phyloP scores from a whole-genome alignment of 2,888 invertebrate species.

The Blastobasis adustella region DNA sequence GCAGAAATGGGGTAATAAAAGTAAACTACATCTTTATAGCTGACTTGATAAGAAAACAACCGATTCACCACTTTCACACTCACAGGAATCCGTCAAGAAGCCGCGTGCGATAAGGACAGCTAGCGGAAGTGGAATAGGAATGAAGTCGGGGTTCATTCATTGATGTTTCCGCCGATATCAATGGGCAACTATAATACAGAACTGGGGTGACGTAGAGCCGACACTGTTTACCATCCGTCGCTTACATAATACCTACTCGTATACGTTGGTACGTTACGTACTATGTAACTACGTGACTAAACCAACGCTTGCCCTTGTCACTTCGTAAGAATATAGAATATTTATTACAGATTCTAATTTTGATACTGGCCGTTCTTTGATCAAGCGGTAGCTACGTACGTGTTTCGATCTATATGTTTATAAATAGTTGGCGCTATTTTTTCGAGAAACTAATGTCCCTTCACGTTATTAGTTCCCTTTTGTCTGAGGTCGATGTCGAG shows the following conservation, averaged over 20 bases:
- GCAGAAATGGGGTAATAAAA: background rate
- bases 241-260: no score
- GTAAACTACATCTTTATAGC: slow-evolving; percentile 7
- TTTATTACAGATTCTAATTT: no score
- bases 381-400: no score
- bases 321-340: no score
- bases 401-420: no score
- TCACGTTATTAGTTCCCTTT: slow-evolving; percentile 13
- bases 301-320: no score
- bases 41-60: slow-evolving; percentile 20
- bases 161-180: slow-evolving; percentile 48
- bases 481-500: slow-evolving; percentile 15
- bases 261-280: no score
- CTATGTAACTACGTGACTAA: no score
- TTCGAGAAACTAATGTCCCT: background rate
- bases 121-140: slow-evolving; percentile 55
- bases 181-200: slow-evolving; percentile 21
- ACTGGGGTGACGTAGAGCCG: no score
- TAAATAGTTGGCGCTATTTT: no score
- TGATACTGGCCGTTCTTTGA: no score
- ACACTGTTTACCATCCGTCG: no score
- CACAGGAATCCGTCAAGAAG: slow-evolving; percentile 19
- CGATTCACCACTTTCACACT: slow-evolving; percentile 36
- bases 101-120: slow-evolving; percentile 36
- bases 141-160: slow-evolving; percentile 55